Evolutionary conservation across 2,797 vertebrate genomes (phyloP), one percentile per base, ranked within the genome.

Genomic region (Onychomys leucogaster): DNA sequence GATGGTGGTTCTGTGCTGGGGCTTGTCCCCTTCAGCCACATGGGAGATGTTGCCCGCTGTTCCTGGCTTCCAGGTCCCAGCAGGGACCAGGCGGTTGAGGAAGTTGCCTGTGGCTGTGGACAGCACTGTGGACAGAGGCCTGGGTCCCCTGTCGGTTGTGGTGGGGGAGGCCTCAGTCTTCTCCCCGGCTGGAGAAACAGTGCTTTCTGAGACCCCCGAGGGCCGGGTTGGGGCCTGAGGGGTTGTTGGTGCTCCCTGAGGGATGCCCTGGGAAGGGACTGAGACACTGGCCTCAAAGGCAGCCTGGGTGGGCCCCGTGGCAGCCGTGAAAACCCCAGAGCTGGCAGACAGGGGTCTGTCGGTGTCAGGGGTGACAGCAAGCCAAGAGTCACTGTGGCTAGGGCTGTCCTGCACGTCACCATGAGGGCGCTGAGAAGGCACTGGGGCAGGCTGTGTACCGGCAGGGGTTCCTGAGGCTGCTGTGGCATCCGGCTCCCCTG

Each of bases 1-100:
- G 99, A 99, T 99, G 97, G 99, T 99, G 95, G 98, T 98, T 97
- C 98, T 99, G 94, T 99, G 98, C 21, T 98, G 98, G 2, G 99
- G 98, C 43, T 99, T 97, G 97, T 99, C 98, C 6, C 98, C 98
- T 73, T 99, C 98, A 0, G 99, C 99, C 96, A 99, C 99, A 5
- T 99, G 99, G 17, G 99, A 99, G 97, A 99, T 99, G 97, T 99
- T 99, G 73, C 98, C 98, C 21, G 98, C 97, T 1, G 98, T 98
- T 19, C 98, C 99, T 1, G 99, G 99, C 96, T 99, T 99, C 97
- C 99, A 98, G 91, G 99, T 99, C 82, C 99, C 99, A 0, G 99
- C 98, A 1, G 99, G 99, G 77, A 99, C 99, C 98, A 99, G 98
- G 97, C 99, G 99, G 98, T 99, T 99, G 96, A 99, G 99, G 98